phyloP scores from a whole-genome alignment of 2,113 vertebrate genomes.

The Silurus asotus region DNA sequence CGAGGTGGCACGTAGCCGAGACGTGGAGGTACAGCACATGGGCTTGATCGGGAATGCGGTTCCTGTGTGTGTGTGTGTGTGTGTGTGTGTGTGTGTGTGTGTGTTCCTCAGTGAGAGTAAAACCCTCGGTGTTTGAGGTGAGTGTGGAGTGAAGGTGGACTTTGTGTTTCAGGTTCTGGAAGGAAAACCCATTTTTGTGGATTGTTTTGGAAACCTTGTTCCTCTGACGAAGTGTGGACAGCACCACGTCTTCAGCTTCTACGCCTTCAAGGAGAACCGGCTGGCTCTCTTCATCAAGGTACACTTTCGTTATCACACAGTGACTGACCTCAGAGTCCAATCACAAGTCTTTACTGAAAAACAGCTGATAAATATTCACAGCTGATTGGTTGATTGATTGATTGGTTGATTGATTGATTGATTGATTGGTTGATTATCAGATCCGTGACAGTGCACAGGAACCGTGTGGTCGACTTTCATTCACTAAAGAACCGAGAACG shows the following conservation, averaged over 20 bases:
- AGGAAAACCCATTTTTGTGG: slow-evolving; percentile 97
- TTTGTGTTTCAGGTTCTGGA: slow-evolving; percentile 82
- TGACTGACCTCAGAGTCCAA: background rate
- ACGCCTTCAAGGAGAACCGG: slow-evolving; percentile 97
- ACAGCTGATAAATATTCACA: background rate
- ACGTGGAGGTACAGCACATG: slow-evolving; percentile 84
- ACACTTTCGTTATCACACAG: slow-evolving; percentile 37
- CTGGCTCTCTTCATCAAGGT: slow-evolving; percentile 98
- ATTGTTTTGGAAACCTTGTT: slow-evolving; percentile 97
- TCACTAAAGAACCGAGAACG: slow-evolving; percentile 95
- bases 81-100: no score
- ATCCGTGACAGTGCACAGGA: slow-evolving; percentile 95
- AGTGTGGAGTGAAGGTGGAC: background rate
- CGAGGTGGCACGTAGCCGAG: slow-evolving; percentile 94
- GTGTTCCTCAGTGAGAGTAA: background rate
- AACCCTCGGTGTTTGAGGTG: background rate
- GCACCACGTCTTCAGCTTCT: slow-evolving; percentile 98
- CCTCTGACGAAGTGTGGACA: slow-evolving; percentile 97
- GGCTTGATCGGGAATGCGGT: background rate
- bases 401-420: slow-evolving; percentile 8
- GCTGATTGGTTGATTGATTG: background rate
- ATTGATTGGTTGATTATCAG: slow-evolving; percentile 65
- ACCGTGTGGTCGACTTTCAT: slow-evolving; percentile 93
- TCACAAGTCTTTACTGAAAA: background rate
- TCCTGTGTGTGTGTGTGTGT: no score